Evolutionary conservation across 92 coral and sea anemone species (phyloP).

Genomic region (Phenganax subtilis): DNA sequence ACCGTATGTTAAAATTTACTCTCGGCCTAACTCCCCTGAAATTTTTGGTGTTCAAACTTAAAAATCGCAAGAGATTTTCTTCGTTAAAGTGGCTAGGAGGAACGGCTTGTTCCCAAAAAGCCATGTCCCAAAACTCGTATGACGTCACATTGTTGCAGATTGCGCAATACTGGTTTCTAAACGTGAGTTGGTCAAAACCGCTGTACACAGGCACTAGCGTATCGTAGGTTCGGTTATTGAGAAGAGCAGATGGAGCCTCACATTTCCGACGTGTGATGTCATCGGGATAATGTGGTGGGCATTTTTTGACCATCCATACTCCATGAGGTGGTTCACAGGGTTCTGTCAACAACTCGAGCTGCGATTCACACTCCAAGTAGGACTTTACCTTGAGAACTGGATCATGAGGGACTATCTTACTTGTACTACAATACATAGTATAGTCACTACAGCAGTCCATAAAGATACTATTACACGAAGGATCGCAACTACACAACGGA

Average conservation of each 20-base stretch:
- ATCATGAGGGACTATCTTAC: neutral
- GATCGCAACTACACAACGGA: constrained; percentile 11
- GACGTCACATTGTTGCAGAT: constrained; percentile 21
- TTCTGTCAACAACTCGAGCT: neutral
- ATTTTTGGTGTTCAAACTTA: neutral
- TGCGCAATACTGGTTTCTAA: constrained; percentile 33
- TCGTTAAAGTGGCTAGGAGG: constrained; percentile 16
- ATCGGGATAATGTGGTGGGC: constrained; percentile 1
- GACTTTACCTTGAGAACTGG: neutral
- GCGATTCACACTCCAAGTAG: neutral
- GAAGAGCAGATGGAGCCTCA: neutral
- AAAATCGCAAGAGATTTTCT: neutral
- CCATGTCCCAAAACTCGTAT: constrained; percentile 19
- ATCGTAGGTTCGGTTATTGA: constrained; percentile 21
- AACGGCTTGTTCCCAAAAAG: neutral
- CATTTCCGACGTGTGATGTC: constrained; percentile 9
- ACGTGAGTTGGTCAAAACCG: neutral
- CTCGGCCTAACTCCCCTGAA: constrained; percentile 4
- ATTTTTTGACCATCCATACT: constrained; percentile 19
- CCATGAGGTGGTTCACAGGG: neutral
- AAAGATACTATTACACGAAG: constrained; percentile 24
- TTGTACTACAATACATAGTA: constrained; percentile 6
- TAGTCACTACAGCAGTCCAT: constrained; percentile 32
- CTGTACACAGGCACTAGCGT: constrained; percentile 23
- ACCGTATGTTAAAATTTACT: neutral